phyloP scores from a whole-genome alignment of 2,113 vertebrate species.

The Isichthys henryi region DNA sequence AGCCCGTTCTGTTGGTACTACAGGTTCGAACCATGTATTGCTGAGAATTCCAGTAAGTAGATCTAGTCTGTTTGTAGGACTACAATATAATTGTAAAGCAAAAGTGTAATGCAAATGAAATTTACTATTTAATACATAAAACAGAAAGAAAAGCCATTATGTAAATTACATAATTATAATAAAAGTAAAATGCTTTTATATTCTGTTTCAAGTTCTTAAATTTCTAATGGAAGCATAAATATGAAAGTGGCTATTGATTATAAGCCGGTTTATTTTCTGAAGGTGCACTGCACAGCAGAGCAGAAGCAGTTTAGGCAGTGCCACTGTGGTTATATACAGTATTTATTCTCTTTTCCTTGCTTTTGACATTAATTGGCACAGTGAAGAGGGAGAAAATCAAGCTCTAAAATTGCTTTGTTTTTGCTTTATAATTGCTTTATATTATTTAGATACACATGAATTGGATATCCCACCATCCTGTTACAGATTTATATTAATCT shows the following conservation, averaged over 20 bases:
- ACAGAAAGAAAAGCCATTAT: constrained; percentile 17
- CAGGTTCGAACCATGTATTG: background rate
- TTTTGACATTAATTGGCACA: background rate
- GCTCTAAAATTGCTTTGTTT: background rate
- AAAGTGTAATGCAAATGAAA: constrained; percentile 12
- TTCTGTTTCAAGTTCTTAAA: background rate
- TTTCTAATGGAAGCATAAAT: background rate
- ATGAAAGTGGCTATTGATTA: background rate
- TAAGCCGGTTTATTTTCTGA: background rate
- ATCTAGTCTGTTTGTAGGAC: background rate
- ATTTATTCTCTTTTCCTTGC: background rate
- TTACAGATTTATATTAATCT: background rate
- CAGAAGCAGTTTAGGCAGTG: background rate
- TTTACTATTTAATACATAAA: constrained; percentile 11
- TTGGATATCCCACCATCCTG: background rate
- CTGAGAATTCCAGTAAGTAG: background rate
- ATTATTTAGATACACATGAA: background rate
- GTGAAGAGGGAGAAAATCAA: background rate
- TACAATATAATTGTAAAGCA: constrained; percentile 15
- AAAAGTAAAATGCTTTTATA: background rate
- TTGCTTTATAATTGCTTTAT: too few species aligned
- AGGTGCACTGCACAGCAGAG: background rate
- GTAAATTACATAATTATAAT: background rate
- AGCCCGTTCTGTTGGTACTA: background rate
- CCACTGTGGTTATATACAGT: background rate